These are phyloP conservation scores for Aphelenchoides fujianensis DNA, from an alignment of 1,140 invertebrate genomes.

Conservation along the genomic window DNA sequence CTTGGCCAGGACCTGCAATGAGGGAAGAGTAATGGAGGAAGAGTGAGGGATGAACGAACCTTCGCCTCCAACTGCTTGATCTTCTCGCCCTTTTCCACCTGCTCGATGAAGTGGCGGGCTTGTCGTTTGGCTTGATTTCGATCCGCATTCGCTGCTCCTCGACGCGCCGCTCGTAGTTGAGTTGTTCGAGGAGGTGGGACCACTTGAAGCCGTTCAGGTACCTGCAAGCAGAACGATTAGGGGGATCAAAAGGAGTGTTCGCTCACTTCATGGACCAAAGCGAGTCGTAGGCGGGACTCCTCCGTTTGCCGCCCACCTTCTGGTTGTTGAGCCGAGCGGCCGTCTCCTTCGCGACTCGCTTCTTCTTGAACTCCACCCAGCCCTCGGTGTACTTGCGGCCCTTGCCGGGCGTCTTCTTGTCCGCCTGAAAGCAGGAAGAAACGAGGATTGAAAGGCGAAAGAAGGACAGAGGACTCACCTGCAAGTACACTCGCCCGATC, in stretches of 20 bases:
- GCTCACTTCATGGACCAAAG: conserved; percentile 87
- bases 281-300: conserved; percentile 75
- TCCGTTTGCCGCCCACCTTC: conserved; percentile 80
- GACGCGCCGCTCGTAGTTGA: conserved; percentile 83
- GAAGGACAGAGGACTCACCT: conserved; percentile 36
- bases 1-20: conserved; percentile 43
- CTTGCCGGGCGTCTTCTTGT: conserved; percentile 51
- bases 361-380: conserved; percentile 86
- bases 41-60: not conserved
- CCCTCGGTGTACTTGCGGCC: conserved; percentile 79
- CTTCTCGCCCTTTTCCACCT: conserved; percentile 75
- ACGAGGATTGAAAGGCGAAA: conserved; percentile 11
- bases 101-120: conserved; percentile 77
- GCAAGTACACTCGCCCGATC: conserved; percentile 59
- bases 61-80: conserved; percentile 65
- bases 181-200: conserved; percentile 84
- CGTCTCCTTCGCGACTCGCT: conserved; percentile 66
- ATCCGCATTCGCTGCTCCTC: conserved; percentile 78
- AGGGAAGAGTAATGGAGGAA: not conserved
- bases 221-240: conserved; percentile 16
- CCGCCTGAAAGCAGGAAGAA: conserved; percentile 40
- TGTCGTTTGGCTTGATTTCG: conserved; percentile 76
- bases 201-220: conserved; percentile 77
- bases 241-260: not conserved
- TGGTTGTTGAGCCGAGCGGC: conserved; percentile 78